Evolutionary conservation across 2,888 invertebrate species (phyloP), one percentile per base, ranked within the genome.

Genomic region (Eristalinus aeneus): DNA sequence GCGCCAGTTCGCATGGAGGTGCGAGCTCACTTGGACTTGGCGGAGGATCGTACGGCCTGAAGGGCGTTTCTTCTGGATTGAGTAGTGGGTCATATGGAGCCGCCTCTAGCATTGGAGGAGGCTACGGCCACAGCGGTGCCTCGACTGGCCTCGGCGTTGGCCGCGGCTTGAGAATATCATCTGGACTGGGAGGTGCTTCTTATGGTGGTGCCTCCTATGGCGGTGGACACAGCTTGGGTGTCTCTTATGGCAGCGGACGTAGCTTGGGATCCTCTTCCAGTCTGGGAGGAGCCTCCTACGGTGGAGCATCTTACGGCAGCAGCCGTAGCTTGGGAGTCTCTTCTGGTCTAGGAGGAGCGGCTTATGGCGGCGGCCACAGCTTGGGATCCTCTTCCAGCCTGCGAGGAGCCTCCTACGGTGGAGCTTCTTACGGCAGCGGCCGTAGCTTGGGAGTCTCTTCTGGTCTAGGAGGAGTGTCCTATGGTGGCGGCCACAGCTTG

Each of bases 71-170:
- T 9, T 2, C 23, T 5, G 75, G 69, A 53, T 20, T 73, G 0
- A 63, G 79, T n/a, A 72, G 67, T 11, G 86, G 76, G 27, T 83
- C 80, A 2, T n/a, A 78, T 9, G 85, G 88, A 20, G 77, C 79
- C 22, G 71, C 71, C 22, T 20, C 67, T 1, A 27, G 27, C 27
- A 27, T 27, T 27, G 5, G 27, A 2, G 27, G 27, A 2, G 68
- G 74, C 10, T 56, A 31, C 3, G 22, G 36, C 9, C 23, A 36
- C 39, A 16, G 36, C 16, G 11, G 5, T 39, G 39, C 3, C 39
- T 39, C 27, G 27, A 3, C 27, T 3, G 27, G 27, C 2, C 27
- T 3, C 27, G 5, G 27, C 5, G 27, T 2, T 5, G 27, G 27
- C 5, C 27, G 27, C 27, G 5, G 27, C 27, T 27, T 27, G 27